These are phyloP conservation scores for Neoarius graeffei DNA, from an alignment of 2,113 vertebrate species.

Conservation along the genomic window DNA sequence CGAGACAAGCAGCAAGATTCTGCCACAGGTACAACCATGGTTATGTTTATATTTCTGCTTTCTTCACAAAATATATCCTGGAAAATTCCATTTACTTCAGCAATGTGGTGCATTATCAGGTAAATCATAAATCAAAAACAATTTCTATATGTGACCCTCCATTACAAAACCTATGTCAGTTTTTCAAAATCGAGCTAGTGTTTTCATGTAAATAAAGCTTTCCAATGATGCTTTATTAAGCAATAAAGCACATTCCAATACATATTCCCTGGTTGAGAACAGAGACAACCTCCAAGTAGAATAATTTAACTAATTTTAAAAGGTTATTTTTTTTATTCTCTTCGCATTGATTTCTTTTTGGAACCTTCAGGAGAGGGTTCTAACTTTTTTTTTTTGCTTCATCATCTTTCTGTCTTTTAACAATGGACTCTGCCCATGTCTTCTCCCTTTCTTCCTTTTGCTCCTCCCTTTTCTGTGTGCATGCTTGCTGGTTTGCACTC, in stretches of 20 bases:
- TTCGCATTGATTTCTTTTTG: neutral
- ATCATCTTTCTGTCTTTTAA: conserved; percentile 21
- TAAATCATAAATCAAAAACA: neutral
- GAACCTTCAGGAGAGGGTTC: neutral
- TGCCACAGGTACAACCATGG: conserved; percentile 78
- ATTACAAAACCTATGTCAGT: too few relatives aligned
- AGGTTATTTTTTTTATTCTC: too few relatives aligned
- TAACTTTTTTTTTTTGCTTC: conserved; percentile 11
- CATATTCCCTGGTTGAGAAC: neutral
- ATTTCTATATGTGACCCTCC: neutral
- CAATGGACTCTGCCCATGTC: conserved; percentile 19
- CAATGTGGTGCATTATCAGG: neutral
- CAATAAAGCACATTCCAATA: too few relatives aligned
- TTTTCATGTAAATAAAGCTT: too few relatives aligned
- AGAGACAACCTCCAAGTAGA: neutral
- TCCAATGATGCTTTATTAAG: neutral
- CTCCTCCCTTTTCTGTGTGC: conserved; percentile 59
- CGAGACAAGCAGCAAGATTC: conserved; percentile 97
- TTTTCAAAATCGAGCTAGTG: too few relatives aligned
- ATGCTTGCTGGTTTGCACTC: conserved; percentile 85
- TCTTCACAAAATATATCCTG: neutral
- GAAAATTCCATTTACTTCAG: neutral
- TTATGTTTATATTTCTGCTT: neutral
- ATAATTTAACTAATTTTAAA: neutral
- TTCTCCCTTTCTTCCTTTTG: conserved; percentile 51